Evolutionary conservation across 2,888 invertebrate species (phyloP).

Genomic region (Himalopsyche tibetana): DNA sequence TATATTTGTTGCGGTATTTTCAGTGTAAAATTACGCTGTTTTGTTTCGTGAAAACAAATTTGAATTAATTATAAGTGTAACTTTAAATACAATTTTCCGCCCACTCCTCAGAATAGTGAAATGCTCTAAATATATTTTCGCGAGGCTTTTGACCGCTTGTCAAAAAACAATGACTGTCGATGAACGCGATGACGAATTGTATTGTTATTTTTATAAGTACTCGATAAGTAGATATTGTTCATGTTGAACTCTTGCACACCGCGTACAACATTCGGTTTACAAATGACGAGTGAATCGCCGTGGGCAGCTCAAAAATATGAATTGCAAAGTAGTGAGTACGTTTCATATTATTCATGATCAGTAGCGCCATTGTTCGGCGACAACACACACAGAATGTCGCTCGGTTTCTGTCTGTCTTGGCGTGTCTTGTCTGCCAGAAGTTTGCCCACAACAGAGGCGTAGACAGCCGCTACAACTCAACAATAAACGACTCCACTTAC

Average conservation of each 20-base stretch:
- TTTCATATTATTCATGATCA: slow-evolving; percentile 63
- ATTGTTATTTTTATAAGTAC: background rate
- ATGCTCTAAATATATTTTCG: no score
- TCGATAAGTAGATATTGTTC: slow-evolving; percentile 9
- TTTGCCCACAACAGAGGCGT: slow-evolving; percentile 11
- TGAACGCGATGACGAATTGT: no score
- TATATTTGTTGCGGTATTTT: no score
- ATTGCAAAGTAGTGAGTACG: slow-evolving; percentile 60
- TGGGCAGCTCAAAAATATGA: slow-evolving; percentile 62
- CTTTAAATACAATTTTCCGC: no score
- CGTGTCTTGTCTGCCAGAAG: slow-evolving; percentile 47
- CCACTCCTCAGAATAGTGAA: no score
- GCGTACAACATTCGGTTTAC: slow-evolving; percentile 20
- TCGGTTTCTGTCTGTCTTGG: slow-evolving; percentile 52
- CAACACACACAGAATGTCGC: slow-evolving; percentile 63
- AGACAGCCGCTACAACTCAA: background rate
- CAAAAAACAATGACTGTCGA: no score
- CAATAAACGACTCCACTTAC: no score
- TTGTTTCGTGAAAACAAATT: no score
- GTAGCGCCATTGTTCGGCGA: slow-evolving; percentile 65
- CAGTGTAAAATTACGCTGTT: no score
- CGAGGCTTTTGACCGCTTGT: no score
- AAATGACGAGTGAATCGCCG: slow-evolving; percentile 47
- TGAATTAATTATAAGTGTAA: no score
- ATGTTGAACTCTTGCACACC: slow-evolving; percentile 16